Evolutionary conservation across 2,888 invertebrate species (phyloP), one percentile per base, ranked within the genome.

Genomic region (Diloba caeruleocephala): DNA sequence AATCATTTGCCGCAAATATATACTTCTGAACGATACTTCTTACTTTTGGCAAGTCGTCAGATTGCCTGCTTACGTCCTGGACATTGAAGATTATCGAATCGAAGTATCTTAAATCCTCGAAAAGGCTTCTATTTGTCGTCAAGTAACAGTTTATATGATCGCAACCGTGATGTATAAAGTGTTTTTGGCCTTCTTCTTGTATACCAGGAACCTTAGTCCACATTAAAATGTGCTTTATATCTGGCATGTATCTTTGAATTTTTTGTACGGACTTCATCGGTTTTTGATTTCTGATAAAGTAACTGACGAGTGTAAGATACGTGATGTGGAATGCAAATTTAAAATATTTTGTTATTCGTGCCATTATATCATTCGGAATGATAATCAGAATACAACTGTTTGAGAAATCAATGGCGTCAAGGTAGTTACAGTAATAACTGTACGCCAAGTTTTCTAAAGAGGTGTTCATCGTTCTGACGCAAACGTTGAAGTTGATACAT

Each of bases 41-140:
- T 1, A 67, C 31, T 21, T 53, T 46, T 0, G 89, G 88, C 12
- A 87, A 23, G 0, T 66, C 55, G 2, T 46, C 34, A 0, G 15
- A 41, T 5, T 71, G 69, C 1, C 39, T 41, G 49, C 79, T 79
- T 3, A 87, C 64, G 29, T 88, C 82, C 70, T 83, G 78, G 7
- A 79, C 59, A 71, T 87, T 85, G 33, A 92, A 92, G 6, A 92
- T 60, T 1, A 92, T 72, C 0, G 81, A 87, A 57, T 92, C 92
- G 23, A 88, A 92, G 46, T 88, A 84, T 19, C 87, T 77, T 0
- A 83, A 3, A 55, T 87, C 85, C 0, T 70, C 60, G 1, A 86
- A 81, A 1, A 87, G 60, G n/a, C 60, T 81, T 54, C 73, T 79
- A 26, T 92, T 87, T 12, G 50, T 76, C 0, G 89, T 89, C 0